Evolutionary conservation across 2,797 vertebrate species (phyloP).

Genomic region (Neoniphon sammara): DNA sequence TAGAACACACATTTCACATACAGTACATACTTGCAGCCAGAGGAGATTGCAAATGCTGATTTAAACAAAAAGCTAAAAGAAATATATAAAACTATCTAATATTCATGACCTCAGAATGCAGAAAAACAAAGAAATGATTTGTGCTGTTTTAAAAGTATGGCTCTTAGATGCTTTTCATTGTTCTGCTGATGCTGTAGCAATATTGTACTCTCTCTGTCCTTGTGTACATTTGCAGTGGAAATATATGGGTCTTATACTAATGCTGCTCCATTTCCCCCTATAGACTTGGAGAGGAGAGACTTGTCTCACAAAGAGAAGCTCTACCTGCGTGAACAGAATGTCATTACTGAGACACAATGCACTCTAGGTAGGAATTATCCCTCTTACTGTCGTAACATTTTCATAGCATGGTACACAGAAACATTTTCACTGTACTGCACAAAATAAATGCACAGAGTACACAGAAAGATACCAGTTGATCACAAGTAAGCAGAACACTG

Average conservation of each 20-base stretch:
- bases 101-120: no score
- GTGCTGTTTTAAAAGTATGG: background rate
- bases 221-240: background rate
- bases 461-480: no score
- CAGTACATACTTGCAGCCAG: no score
- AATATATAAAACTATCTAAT: no score
- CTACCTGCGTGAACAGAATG: constrained; percentile 95
- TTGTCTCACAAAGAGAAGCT: constrained; percentile 98
- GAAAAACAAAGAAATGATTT: no score
- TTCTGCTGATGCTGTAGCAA: background rate
- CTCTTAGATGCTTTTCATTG: background rate
- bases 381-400: background rate
- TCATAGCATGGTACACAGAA: background rate
- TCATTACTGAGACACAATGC: constrained; percentile 98
- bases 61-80: no score
- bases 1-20: no score
- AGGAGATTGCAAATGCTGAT: no score
- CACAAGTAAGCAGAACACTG: no score
- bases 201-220: background rate
- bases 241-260: no score
- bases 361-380: constrained; percentile 88
- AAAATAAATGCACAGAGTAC: no score
- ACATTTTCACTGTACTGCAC: background rate
- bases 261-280: constrained; percentile 44
- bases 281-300: constrained; percentile 98